Percentiles rank a stretch among this genome's conserved stretches.
Evolutionary conservation across 1,140 invertebrate genomes (phyloP).

Genomic region (Drosophila miranda): DNA sequence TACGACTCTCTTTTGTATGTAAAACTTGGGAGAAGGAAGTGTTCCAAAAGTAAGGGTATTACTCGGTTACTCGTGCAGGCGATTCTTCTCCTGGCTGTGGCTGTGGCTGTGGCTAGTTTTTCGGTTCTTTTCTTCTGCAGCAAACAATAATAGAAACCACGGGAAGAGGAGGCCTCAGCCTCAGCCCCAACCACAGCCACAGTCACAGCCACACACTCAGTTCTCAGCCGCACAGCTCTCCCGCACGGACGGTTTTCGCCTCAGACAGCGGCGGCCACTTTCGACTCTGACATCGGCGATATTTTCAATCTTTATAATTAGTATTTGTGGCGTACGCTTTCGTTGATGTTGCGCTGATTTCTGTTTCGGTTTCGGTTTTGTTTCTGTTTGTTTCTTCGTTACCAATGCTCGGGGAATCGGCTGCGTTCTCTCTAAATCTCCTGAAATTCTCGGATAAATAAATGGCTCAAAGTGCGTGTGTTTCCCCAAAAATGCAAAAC

Average conservation of each 20-base stretch:
- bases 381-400: conserved; percentile 33
- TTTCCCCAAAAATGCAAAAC: conserved; percentile 1
- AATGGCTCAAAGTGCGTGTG: conserved; percentile 66
- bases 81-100: conserved; percentile 12
- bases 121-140: conserved; percentile 50
- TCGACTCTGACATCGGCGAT: conserved; percentile 59
- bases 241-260: conserved; percentile 49
- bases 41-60: too few relatives aligned
- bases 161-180: conserved; percentile 30
- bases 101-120: conserved; percentile 36
- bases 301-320: conserved; percentile 80
- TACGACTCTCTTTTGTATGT: too few relatives aligned
- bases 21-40: background rate
- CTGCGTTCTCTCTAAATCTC: background rate
- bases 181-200: background rate
- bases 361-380: conserved; percentile 58
- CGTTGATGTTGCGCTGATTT: conserved; percentile 79
- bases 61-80: conserved; percentile 3
- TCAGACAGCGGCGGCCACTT: conserved; percentile 57
- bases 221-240: conserved; percentile 49
- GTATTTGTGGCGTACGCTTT: conserved; percentile 80
- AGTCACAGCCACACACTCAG: conserved; percentile 31
- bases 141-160: conserved; percentile 72
- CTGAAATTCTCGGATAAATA: conserved; percentile 2
- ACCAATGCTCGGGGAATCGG: conserved; percentile 29